phyloP scores from a whole-genome alignment of 2,113 vertebrate species.

The Numenius arquata region DNA sequence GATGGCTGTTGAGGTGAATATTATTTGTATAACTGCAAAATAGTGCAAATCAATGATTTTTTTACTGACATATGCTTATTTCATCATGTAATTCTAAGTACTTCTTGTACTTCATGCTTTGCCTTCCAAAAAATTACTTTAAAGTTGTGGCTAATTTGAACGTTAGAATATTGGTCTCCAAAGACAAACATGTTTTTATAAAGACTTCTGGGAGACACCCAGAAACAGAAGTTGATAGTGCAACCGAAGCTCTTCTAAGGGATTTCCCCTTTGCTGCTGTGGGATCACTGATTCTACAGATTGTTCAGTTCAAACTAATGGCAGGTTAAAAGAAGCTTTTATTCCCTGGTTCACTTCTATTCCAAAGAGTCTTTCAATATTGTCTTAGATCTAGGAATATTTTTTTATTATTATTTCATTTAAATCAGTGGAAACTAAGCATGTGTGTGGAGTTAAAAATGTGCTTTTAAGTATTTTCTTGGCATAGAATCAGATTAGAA shows the following conservation, averaged over 20 bases:
- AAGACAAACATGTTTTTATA: constrained; percentile 11
- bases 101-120: background rate
- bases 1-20: background rate
- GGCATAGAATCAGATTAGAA: background rate
- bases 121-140: background rate
- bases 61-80: background rate
- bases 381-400: background rate
- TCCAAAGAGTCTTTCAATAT: background rate
- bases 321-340: background rate
- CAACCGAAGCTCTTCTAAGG: background rate
- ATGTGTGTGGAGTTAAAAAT: background rate
- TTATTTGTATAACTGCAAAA: background rate
- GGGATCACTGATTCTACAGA: background rate
- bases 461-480: background rate
- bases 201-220: background rate
- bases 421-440: background rate
- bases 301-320: background rate
- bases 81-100: background rate
- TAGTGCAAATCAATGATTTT: background rate
- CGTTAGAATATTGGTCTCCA: background rate
- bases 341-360: background rate
- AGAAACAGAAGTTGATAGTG: background rate
- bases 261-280: background rate
- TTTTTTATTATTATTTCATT: background rate
- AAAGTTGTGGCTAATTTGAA: background rate